phyloP scores from a whole-genome alignment of 2,797 vertebrate species.

The Thaleichthys pacificus region DNA sequence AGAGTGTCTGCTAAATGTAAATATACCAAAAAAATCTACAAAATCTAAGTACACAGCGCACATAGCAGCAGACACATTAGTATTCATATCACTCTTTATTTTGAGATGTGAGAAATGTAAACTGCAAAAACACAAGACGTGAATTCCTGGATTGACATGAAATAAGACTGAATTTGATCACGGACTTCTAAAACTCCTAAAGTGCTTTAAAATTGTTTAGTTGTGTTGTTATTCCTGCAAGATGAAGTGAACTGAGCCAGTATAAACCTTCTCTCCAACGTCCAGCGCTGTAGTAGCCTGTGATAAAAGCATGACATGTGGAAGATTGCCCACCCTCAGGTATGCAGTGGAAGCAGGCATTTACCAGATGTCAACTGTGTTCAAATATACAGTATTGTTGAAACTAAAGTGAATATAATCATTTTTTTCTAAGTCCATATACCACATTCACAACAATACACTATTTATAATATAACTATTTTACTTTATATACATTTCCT shows the following conservation, averaged over 20 bases:
- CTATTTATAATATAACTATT: too few relatives aligned
- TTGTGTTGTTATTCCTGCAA: not conserved
- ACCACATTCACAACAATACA: not conserved
- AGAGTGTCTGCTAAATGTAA: too few relatives aligned
- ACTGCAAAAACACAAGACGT: too few relatives aligned
- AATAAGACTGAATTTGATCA: not conserved
- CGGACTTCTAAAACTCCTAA: not conserved
- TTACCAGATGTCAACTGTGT: not conserved
- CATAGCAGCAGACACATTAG: slow-evolving; percentile 18
- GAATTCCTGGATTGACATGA: not conserved
- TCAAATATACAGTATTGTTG: slow-evolving; percentile 33
- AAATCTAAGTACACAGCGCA: too few relatives aligned
- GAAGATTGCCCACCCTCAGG: not conserved
- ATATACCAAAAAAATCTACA: too few relatives aligned
- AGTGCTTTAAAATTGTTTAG: not conserved
- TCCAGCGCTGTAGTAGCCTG: not conserved
- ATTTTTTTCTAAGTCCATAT: slow-evolving; percentile 12
- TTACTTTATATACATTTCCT: slow-evolving; percentile 5
- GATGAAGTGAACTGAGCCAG: not conserved
- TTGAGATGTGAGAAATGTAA: not conserved
- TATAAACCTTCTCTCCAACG: not conserved
- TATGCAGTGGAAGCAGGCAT: slow-evolving; percentile 3
- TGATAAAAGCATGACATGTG: not conserved
- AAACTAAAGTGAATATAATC: not conserved
- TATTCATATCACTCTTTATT: not conserved